These are phyloP conservation scores for Andrena trimmerana DNA, from an alignment of 2,888 invertebrate genomes.

Conservation along the genomic window DNA sequence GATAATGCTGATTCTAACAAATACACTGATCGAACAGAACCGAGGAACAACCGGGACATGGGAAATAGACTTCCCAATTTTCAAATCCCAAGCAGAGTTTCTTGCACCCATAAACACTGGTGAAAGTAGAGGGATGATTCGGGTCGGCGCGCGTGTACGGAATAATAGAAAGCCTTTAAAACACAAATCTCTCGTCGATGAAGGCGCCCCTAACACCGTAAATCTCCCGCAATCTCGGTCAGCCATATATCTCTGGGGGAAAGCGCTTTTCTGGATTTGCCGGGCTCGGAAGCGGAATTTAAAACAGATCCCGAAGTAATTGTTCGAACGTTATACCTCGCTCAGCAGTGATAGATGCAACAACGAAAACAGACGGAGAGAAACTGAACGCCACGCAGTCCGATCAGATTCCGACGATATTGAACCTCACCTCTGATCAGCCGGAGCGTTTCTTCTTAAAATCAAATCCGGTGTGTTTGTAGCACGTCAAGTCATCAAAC, in stretches of 20 bases:
- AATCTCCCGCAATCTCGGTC: slow-evolving; percentile 64
- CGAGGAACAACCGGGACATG: neutral
- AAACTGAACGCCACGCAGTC: neutral
- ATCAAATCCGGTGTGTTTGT: neutral
- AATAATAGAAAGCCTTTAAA: slow-evolving; percentile 50
- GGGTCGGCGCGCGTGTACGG: slow-evolving; percentile 8
- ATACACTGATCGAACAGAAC: too few species aligned
- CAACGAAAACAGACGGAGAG: neutral
- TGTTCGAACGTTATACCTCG: slow-evolving; percentile 36
- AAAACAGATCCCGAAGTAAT: slow-evolving; percentile 68
- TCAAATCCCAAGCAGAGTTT: neutral
- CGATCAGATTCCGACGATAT: neutral
- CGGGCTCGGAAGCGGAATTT: slow-evolving; percentile 61
- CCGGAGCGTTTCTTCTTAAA: neutral
- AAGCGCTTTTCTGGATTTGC: slow-evolving; percentile 57
- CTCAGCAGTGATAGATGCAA: slow-evolving; percentile 25
- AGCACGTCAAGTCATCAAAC: too few species aligned
- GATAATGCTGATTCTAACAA: neutral
- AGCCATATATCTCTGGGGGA: slow-evolving; percentile 59
- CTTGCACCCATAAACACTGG: neutral
- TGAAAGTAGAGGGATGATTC: neutral
- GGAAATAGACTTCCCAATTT: neutral
- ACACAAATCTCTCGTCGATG: slow-evolving; percentile 55
- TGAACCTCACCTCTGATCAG: neutral
- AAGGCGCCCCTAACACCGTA: slow-evolving; percentile 46